These are phyloP conservation scores for Arothron firmamentum DNA, from an alignment of 2,113 vertebrate species.

Conservation along the genomic window DNA sequence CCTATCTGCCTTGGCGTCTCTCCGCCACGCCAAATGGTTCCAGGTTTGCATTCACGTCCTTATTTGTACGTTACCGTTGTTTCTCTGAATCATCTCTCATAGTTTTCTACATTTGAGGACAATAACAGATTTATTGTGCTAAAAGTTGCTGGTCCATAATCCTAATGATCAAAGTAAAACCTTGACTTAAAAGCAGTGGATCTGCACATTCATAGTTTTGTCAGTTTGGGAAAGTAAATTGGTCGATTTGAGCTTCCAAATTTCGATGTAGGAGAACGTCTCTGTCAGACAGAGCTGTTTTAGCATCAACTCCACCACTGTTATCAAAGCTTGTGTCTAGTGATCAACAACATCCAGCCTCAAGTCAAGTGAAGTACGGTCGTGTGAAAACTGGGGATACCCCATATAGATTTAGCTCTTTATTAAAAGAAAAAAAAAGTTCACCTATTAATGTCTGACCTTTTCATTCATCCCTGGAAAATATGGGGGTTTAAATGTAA, in stretches of 20 bases:
- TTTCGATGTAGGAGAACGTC: slow-evolving; percentile 26
- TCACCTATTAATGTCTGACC: no score
- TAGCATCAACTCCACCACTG: slow-evolving; percentile 9
- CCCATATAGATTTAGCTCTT: no score
- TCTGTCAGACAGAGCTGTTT: slow-evolving; percentile 14
- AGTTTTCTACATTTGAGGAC: slow-evolving; percentile 31
- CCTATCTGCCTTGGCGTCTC: slow-evolving; percentile 99
- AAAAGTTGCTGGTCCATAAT: neutral
- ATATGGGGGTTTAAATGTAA: no score
- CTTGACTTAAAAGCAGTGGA: neutral
- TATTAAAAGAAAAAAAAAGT: no score
- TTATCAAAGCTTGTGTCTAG: slow-evolving; percentile 1
- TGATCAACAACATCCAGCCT: neutral
- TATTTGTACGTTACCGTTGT: slow-evolving; percentile 81
- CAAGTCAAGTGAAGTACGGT: neutral
- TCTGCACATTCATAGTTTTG: slow-evolving; percentile 28
- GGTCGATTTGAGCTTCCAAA: slow-evolving; percentile 55
- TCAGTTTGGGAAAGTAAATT: slow-evolving; percentile 26
- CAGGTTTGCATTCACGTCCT: slow-evolving; percentile 99
- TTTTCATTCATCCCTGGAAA: no score
- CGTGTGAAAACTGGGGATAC: no score
- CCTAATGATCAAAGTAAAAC: no score
- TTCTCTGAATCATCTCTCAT: slow-evolving; percentile 41
- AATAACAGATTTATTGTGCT: slow-evolving; percentile 19
- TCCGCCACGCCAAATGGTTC: slow-evolving; percentile 99